These are phyloP conservation scores for Echeneis naucrates DNA, from an alignment of 2,797 vertebrate species.

Conservation along the genomic window DNA sequence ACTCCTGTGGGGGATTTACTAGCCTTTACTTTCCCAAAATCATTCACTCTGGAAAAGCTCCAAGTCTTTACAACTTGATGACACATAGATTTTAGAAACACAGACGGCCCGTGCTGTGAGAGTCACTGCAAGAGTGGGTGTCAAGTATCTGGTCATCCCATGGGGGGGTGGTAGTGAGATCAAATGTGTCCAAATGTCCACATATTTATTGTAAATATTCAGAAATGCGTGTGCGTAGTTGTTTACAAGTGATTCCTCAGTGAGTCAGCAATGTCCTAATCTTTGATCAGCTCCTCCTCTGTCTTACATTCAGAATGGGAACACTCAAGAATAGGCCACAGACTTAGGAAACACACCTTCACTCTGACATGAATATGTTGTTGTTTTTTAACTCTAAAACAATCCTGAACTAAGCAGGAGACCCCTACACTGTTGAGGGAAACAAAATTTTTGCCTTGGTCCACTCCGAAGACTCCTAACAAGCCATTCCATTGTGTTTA, in stretches of 20 bases:
- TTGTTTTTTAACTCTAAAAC: constrained; percentile 35
- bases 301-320: constrained; percentile 36
- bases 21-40: constrained; percentile 23
- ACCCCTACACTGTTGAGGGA: constrained; percentile 57
- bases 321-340: constrained; percentile 37
- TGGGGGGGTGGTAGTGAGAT: constrained; percentile 5
- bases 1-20: constrained; percentile 13
- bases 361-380: constrained; percentile 11
- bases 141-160: constrained; percentile 38
- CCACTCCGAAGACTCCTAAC: constrained; percentile 74
- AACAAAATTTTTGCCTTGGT: constrained; percentile 68
- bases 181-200: constrained; percentile 33
- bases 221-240: constrained; percentile 43
- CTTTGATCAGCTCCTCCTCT: constrained; percentile 63
- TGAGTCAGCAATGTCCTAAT: constrained; percentile 71
- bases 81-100: constrained; percentile 39
- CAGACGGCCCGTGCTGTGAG: not conserved
- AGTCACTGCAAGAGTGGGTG: constrained; percentile 25
- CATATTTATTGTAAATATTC: constrained; percentile 40
- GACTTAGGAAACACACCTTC: constrained; percentile 54
- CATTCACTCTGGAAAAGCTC: constrained; percentile 41
- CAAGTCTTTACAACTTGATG: constrained; percentile 44
- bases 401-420: constrained; percentile 38
- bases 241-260: constrained; percentile 50
- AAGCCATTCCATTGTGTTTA: constrained; percentile 85